Base-by-base conservation (phyloP, 2,888 invertebrate genomes). In the Scaptomyza polygonia region DNA sequence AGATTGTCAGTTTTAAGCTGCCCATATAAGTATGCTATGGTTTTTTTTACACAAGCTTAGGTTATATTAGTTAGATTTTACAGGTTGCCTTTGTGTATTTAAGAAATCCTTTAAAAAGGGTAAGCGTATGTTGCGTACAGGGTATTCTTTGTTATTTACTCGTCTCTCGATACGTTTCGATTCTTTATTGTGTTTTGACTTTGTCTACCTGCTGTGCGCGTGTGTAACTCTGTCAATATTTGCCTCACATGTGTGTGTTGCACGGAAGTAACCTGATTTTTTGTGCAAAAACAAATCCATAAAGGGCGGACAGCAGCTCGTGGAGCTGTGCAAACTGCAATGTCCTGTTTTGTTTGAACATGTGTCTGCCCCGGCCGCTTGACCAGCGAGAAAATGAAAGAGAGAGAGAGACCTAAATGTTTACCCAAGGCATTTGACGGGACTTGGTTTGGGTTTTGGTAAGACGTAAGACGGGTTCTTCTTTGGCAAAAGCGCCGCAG, bases 191-290 rank as follows among this genome's bases (percentile, higher is more conserved):
- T 43, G 30, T 45, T 61, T 43, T 25, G 62, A 51, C 73, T 65
- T 84, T 80, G 76, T 68, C 71, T 77, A 81, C 87, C 86, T 85
- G 82, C 82, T 85, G 86, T 72, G 86, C 82, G 85, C 82, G 82
- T 85, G 82, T 73, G 77, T 69, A 61, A 49, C 49, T 66, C 74
- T 62, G 74, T 86, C 86, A 86, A 81, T 83, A 79, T 77, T 87
- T 87, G 76, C 61, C 64, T 62, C 57, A 69, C 58, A 79, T 66
- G 43, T 59, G 58, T 57, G 30, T 69, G 70, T 70, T 64, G 67
- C 75, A 77, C 80, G 82, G 88, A 83, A 85, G 82, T 77, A 83
- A 82, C 73, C 77, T 87, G 82, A 87, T 87, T 83, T 83, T 55
- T 85, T 69, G 52, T 51, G 69, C 77, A 79, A 87, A 84, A 77